A percentile compares a stretch with the other conserved stretches of the same genome.
Conservation (phyloP, 1,140 invertebrate species). For the Bactericera cockerelli region DNA sequence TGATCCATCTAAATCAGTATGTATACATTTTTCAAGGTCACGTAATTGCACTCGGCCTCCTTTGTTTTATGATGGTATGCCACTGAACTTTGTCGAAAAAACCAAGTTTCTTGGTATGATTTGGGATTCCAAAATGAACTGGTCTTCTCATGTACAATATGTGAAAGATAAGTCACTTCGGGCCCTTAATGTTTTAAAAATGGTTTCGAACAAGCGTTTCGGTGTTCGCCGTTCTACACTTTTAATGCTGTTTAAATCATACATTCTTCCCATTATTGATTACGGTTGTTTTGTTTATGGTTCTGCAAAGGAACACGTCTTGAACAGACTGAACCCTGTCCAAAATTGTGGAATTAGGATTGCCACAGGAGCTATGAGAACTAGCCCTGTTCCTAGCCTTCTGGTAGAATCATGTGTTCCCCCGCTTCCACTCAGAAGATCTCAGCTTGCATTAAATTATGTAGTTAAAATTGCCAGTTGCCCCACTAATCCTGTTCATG, state of each 20-base stretch:
- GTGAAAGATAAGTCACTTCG: background rate
- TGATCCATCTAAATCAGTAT: background rate
- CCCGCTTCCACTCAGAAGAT: background rate
- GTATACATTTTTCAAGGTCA: too few relatives aligned
- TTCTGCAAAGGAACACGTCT: background rate
- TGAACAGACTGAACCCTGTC: background rate
- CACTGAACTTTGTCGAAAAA: background rate
- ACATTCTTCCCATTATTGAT: background rate
- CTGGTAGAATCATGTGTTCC: background rate
- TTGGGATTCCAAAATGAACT: background rate
- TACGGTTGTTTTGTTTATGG: background rate
- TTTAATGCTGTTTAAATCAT: background rate
- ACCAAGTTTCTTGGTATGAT: background rate
- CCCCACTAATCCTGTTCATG: too few relatives aligned
- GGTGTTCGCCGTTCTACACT: background rate
- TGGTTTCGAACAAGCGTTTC: background rate
- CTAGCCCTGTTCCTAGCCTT: too few relatives aligned
- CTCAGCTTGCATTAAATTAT: too few relatives aligned
- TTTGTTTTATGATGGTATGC: too few relatives aligned
- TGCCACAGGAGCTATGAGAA: conserved; percentile 6
- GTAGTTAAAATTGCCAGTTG: too few relatives aligned
- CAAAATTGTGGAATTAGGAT: conserved; percentile 1
- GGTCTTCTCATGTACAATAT: background rate
- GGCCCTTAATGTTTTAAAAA: conserved; percentile 4
- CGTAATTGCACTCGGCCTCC: too few relatives aligned